phyloP scores from a whole-genome alignment of 2,888 invertebrate species.

The Eristalis tenax region DNA sequence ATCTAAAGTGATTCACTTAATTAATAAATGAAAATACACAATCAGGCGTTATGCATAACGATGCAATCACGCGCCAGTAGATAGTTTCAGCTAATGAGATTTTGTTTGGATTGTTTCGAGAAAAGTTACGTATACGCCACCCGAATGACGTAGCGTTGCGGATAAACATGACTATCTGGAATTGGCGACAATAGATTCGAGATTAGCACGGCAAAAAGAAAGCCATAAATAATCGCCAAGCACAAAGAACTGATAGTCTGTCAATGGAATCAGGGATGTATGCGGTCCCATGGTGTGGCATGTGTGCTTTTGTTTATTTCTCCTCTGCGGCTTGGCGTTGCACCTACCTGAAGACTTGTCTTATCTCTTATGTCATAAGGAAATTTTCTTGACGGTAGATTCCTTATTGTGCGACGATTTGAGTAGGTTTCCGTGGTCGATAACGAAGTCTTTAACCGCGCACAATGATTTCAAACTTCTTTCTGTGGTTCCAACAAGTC shows the following conservation, averaged over 20 bases:
- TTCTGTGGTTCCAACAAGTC: too few species aligned
- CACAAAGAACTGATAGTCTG: slow-evolving; percentile 13
- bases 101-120: neutral
- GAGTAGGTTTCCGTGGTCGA: too few species aligned
- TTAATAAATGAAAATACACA: neutral
- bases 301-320: neutral
- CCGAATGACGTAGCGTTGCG: slow-evolving; percentile 4
- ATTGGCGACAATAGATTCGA: neutral
- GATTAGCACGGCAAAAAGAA: neutral
- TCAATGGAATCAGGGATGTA: neutral
- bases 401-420: neutral
- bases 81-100: neutral
- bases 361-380: neutral
- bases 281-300: neutral
- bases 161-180: neutral
- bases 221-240: neutral
- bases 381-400: neutral
- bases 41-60: neutral
- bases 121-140: slow-evolving; percentile 32
- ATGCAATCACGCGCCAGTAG: neutral
- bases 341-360: neutral
- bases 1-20: neutral
- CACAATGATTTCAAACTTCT: too few species aligned
- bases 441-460: too few species aligned
- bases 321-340: neutral